These are phyloP conservation scores for Apis florea DNA, from an alignment of 1,140 invertebrate species.

Conservation along the genomic window DNA sequence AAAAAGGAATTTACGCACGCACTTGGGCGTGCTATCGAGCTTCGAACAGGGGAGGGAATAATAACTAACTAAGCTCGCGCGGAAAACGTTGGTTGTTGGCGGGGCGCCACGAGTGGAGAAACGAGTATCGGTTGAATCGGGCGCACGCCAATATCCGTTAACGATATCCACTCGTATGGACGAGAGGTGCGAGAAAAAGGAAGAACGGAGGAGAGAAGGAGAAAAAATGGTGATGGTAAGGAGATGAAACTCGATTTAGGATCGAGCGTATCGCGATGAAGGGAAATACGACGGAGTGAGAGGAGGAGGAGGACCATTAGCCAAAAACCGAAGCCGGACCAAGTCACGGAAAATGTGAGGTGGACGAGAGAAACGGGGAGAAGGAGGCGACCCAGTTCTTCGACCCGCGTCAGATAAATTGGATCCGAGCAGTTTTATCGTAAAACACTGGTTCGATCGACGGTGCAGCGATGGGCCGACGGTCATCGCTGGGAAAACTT, in stretches of 20 bases:
- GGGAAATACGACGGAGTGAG: too few relatives aligned
- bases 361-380: constrained; percentile 32
- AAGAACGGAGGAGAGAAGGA: too few relatives aligned
- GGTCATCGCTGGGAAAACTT: constrained; percentile 59
- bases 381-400: constrained; percentile 67
- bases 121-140: neutral
- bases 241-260: too few relatives aligned
- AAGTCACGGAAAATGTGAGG: too few relatives aligned
- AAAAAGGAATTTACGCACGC: too few relatives aligned
- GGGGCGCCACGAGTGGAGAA: neutral
- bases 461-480: constrained; percentile 31
- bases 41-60: neutral
- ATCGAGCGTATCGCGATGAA: too few relatives aligned
- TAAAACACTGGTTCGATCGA: constrained; percentile 53
- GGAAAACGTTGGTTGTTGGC: neutral
- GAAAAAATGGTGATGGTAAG: too few relatives aligned
- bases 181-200: too few relatives aligned
- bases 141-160: neutral
- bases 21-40: neutral
- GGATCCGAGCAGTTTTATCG: constrained; percentile 64
- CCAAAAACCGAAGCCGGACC: too few relatives aligned
- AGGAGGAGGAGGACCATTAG: too few relatives aligned
- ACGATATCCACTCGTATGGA: neutral
- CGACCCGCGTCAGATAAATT: constrained; percentile 62
- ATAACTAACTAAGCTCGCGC: neutral